Base-by-base conservation (phyloP, 2,113 vertebrate species). In the Corvus hawaiiensis region DNA sequence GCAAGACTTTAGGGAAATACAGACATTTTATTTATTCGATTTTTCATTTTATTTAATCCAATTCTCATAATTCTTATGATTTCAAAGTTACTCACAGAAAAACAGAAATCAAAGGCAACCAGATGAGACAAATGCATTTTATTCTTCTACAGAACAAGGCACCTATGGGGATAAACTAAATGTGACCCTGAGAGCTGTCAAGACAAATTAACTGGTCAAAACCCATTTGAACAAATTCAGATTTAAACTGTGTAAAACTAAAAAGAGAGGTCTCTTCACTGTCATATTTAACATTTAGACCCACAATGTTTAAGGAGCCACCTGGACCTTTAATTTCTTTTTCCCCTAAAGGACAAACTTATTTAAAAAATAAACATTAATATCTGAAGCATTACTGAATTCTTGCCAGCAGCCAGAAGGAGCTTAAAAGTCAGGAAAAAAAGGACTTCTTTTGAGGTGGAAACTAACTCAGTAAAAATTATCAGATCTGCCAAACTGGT, bases 111-210 rank as follows among this genome's bases (percentile, higher is more conserved):
- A 95, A 84, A 93, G 64, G 43, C 85, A 94, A 95, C 35, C 39
- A 74, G 52, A 85, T 75, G 92, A 91, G 81, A 66, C 44, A 82
- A 92, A 94, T 56, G 73, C 72, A 63, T 63, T 90, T 93, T 59
- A 39, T 79, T 90, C 71, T 95, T 83, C 62, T 52, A 48, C 20
- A 89, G 86, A 96, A 89, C 55, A 95, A 33, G 46, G 63, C 74
- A 96, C 92, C 92, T 93, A n/a, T 93, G 95, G 77, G 94, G 84
- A 97, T 95, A 95, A 97, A 89, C 90, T 90, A 92, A 97, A 91
- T 84, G 73, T 93, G 75, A 96, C 82, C 85, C 82, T 77, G 51
- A 85, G 79, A 94, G 52, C 90, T 95, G 91, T 97, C 84, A 89
- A 81, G 68, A 95, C 33, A 92, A 96, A 96, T 96, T 96, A 84